Conservation (phyloP, 1,140 invertebrate genomes). For the Steinernema feltiae region DNA sequence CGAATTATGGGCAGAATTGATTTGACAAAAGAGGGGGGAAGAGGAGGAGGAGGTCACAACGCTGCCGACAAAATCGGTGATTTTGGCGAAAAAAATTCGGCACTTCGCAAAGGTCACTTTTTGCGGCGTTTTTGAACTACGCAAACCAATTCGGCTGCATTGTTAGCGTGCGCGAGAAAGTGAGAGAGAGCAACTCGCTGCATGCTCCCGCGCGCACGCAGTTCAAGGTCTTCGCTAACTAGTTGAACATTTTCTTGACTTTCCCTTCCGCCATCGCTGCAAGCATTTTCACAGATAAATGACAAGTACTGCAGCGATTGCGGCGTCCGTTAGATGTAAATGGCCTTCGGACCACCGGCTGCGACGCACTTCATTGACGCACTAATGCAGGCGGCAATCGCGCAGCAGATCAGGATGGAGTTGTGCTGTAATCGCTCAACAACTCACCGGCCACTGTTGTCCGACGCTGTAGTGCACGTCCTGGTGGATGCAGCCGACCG, state of each 20-base stretch:
- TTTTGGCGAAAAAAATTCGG: neutral
- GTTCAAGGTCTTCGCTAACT: neutral
- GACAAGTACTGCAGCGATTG: too few relatives aligned
- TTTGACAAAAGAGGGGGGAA: too few relatives aligned
- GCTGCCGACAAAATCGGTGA: too few relatives aligned
- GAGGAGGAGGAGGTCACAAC: too few relatives aligned
- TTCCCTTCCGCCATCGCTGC: too few relatives aligned
- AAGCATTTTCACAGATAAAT: too few relatives aligned
- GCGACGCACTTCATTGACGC: conserved; percentile 3
- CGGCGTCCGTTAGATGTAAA: too few relatives aligned
- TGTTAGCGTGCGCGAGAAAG: too few relatives aligned
- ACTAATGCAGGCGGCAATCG: neutral
- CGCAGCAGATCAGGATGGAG: neutral
- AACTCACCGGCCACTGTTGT: conserved; percentile 36
- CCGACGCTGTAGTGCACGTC: conserved; percentile 28
- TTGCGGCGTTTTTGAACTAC: neutral
- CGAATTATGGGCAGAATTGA: too few relatives aligned
- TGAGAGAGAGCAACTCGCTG: neutral
- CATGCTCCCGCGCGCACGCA: too few relatives aligned
- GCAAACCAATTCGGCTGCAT: neutral
- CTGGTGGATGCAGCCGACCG: conserved; percentile 36
- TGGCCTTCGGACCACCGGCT: neutral
- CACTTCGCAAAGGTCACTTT: neutral
- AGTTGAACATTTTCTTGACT: too few relatives aligned
- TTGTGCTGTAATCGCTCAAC: too few relatives aligned